Evolutionary conservation across 2,113 vertebrate genomes (phyloP), one percentile per base, ranked within the genome.

Genomic region (Halcyon malimbica): DNA sequence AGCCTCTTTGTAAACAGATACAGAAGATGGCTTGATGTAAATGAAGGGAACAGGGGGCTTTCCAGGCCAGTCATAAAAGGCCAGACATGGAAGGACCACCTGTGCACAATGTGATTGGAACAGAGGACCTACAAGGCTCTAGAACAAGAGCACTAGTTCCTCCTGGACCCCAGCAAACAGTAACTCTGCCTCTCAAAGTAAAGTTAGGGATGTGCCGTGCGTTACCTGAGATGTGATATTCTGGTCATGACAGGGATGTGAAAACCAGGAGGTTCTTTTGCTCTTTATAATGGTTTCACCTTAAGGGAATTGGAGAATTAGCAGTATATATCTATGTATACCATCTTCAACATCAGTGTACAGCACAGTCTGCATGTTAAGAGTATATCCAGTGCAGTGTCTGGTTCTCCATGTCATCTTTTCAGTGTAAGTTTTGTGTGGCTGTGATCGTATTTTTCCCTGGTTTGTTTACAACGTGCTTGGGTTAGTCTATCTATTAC

Each of bases 401-500:
- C 19, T 46, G 28, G 3, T 65, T 64, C 6, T 71, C 42, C 3
- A 0, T 14, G 41, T 53, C 10, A 0, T 48, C 46, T 76, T 63
- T 23, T 18, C 53, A 46, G 28, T 14, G 12, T 16, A 11, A 68
- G 44, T 13, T 63, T 33, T 48, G 8, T 50, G 41, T 42, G 10
- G 1, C 54, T 56, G 42, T 19, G 9, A 19, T 23, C 4, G 0
- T 31, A 12, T 18, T n/a, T 64, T 59, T 46, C n/a, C 26, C 21
- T 95, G n/a, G 18, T 85, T 65, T 80, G 18, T 87, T 65, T 77
- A 21, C 20, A 39, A 50, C 1, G 0, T 28, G 17, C 29, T 68
- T 76, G 33, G 3, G 37, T 76, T 42, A 21, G 9, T 42, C 50
- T 4, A 35, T 13, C 8, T 46, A 31, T 65, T 76, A 11, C 10